Percentiles rank a stretch among this genome's conserved stretches.
These are phyloP conservation scores for Chaetophractus vellerosus DNA, from an alignment of 2,797 vertebrate species.

Conservation along the genomic window DNA sequence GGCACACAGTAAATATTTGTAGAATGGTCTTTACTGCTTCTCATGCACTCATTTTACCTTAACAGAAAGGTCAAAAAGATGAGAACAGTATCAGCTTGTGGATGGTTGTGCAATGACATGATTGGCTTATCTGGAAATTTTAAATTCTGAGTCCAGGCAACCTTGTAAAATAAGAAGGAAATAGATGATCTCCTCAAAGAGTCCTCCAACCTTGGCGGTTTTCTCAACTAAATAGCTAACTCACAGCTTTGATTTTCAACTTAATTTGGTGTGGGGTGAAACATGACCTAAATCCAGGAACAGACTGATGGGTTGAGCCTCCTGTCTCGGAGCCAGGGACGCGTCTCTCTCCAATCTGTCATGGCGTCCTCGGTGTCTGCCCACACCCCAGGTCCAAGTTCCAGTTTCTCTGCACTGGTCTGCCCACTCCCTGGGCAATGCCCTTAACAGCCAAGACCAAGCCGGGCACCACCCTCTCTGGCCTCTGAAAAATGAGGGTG, in stretches of 20 bases:
- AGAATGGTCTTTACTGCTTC: neutral
- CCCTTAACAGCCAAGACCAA: slow-evolving; percentile 30
- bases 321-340: neutral
- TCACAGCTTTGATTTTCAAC: neutral
- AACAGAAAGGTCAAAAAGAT: neutral
- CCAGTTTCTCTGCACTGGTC: neutral
- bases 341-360: neutral
- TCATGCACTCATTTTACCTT: neutral
- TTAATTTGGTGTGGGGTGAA: neutral
- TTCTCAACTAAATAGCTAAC: slow-evolving; percentile 39
- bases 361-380: neutral
- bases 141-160: neutral
- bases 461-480: slow-evolving; percentile 30
- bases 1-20: neutral
- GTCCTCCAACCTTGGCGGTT: neutral
- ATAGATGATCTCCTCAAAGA: neutral
- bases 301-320: neutral
- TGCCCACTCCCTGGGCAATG: neutral
- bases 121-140: neutral
- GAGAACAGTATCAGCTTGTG: neutral
- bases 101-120: neutral
- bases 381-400: neutral
- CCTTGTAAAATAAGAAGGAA: slow-evolving; percentile 56
- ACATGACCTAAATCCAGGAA: neutral
- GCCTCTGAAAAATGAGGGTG: slow-evolving; percentile 68